These are phyloP conservation scores for Leontopithecus rosalia DNA, from an alignment of 2,797 vertebrate genomes.

Conservation along the genomic window DNA sequence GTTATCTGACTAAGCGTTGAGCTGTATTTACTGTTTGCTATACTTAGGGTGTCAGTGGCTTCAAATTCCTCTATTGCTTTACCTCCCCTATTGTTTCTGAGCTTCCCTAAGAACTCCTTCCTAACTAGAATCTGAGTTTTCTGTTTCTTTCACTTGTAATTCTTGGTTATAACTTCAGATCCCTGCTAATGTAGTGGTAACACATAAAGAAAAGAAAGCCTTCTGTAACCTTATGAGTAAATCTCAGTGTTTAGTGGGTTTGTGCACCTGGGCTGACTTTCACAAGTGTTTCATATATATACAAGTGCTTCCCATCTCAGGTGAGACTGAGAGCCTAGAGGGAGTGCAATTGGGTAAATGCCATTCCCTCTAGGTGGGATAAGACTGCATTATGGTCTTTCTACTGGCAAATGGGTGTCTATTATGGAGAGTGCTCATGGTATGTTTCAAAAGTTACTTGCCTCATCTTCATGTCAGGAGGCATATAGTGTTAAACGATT, in stretches of 20 bases:
- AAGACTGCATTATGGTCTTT: neutral
- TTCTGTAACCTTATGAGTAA: neutral
- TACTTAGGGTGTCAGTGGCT: neutral
- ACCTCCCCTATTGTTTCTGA: neutral
- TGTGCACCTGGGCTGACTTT: neutral
- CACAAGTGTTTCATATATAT: neutral
- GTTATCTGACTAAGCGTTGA: neutral
- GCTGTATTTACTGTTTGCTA: neutral
- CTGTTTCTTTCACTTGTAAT: neutral
- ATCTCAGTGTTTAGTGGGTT: neutral
- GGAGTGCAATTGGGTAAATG: neutral
- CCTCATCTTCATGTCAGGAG: neutral
- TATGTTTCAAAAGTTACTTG: neutral
- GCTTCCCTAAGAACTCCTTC: neutral
- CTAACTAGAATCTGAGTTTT: neutral
- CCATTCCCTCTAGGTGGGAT: accelerated
- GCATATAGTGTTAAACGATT: neutral
- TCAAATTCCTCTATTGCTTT: neutral
- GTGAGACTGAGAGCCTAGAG: neutral
- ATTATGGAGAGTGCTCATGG: neutral
- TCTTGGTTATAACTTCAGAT: neutral
- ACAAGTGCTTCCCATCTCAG: neutral
- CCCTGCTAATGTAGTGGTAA: neutral
- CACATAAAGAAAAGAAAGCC: accelerated
- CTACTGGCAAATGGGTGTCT: neutral